A percentile compares a stretch with the other conserved stretches of the same genome.
phyloP scores from a whole-genome alignment of 2,888 invertebrate genomes.

The Megaustenia siamemsis region DNA sequence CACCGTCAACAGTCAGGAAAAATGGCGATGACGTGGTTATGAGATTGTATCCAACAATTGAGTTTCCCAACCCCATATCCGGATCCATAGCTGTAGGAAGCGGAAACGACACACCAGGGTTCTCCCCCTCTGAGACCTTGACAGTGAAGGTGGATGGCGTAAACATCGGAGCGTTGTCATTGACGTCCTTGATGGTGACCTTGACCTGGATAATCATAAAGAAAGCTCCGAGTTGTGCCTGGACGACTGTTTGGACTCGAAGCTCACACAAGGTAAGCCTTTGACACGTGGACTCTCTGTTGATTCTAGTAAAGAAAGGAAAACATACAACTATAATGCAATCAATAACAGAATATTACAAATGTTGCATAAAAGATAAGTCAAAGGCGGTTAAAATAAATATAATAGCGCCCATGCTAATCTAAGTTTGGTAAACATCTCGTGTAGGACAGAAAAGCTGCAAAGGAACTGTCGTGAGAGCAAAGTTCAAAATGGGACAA shows the following conservation, averaged over 20 bases:
- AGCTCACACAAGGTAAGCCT: slow-evolving; percentile 55
- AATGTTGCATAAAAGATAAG: neutral
- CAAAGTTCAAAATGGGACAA: too few species aligned
- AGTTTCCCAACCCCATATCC: slow-evolving; percentile 67
- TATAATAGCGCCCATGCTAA: too few species aligned
- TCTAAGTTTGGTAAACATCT: too few species aligned
- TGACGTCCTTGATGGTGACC: slow-evolving; percentile 65
- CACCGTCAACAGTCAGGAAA: slow-evolving; percentile 83
- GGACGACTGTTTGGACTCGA: slow-evolving; percentile 59
- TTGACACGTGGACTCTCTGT: slow-evolving; percentile 58
- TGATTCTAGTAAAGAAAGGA: slow-evolving; percentile 43
- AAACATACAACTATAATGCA: too few species aligned
- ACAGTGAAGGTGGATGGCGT: slow-evolving; percentile 31
- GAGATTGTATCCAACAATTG: slow-evolving; percentile 63
- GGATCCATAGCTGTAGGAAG: slow-evolving; percentile 64
- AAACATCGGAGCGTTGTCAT: slow-evolving; percentile 69
- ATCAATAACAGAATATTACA: neutral
- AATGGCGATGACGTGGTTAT: slow-evolving; percentile 60
- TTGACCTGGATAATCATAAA: slow-evolving; percentile 83
- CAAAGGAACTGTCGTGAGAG: too few species aligned
- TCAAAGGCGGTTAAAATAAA: neutral
- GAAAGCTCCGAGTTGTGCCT: slow-evolving; percentile 63
- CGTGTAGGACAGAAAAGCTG: too few species aligned
- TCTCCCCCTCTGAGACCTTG: slow-evolving; percentile 50
- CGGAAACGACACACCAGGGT: slow-evolving; percentile 34